phyloP scores from a whole-genome alignment of 2,888 invertebrate species.

The Leptopilina syphax region DNA sequence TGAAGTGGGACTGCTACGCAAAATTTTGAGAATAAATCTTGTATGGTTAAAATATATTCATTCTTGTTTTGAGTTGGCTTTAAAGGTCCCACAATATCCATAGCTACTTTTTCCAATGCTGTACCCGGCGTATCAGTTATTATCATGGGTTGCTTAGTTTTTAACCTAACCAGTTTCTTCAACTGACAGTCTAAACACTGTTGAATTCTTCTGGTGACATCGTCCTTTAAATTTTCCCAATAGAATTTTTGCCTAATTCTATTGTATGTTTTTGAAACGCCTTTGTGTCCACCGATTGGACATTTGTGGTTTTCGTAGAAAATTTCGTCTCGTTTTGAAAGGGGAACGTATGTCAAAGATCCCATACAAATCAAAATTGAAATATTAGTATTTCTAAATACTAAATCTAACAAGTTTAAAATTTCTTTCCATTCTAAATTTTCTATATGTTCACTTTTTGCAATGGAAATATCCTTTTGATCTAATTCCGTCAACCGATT shows the following conservation, averaged over 20 bases:
- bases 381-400: neutral
- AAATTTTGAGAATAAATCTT: no score
- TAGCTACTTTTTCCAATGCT: neutral
- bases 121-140: neutral
- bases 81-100: no score
- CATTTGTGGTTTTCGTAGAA: no score
- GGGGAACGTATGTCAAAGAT: neutral
- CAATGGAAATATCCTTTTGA: neutral
- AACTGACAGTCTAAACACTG: neutral
- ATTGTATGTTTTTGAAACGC: neutral
- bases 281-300: neutral
- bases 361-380: neutral
- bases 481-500: neutral
- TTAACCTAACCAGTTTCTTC: neutral
- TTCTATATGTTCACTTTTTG: neutral
- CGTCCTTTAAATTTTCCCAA: constrained; percentile 13
- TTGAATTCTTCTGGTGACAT: neutral
- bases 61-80: no score
- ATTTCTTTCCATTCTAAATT: neutral
- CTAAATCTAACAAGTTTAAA: neutral
- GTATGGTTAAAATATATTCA: no score
- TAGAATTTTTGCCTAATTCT: neutral
- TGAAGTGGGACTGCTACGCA: no score
- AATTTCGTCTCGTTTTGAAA: neutral
- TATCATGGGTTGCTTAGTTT: constrained; percentile 4